phyloP scores from a whole-genome alignment of 2,888 invertebrate species.

The Gonocerus acuteangulatus region DNA sequence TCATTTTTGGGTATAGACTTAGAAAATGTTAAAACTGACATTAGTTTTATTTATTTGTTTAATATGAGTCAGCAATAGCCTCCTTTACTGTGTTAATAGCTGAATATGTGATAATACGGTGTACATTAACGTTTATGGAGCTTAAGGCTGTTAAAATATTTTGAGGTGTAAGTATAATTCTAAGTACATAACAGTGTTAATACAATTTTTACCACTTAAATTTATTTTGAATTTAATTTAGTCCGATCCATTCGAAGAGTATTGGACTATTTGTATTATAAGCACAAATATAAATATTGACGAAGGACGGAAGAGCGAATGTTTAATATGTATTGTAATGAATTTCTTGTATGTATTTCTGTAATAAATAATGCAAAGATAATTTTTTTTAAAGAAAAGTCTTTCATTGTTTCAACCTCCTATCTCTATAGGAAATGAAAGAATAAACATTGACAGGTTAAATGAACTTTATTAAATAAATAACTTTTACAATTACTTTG shows the following conservation, averaged over 20 bases:
- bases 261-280: constrained; percentile 29
- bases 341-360: constrained; percentile 37
- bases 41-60: constrained; percentile 24
- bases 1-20: constrained; percentile 11
- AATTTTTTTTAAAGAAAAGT: constrained; percentile 21
- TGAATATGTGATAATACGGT: constrained; percentile 31
- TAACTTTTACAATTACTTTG: too few relatives aligned
- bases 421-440: neutral
- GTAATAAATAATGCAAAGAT: constrained; percentile 37
- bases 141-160: constrained; percentile 32
- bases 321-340: constrained; percentile 33
- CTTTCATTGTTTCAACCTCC: neutral
- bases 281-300: constrained; percentile 31
- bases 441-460: too few relatives aligned
- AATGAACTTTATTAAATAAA: too few relatives aligned
- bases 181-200: constrained; percentile 13
- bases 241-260: constrained; percentile 12
- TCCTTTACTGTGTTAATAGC: constrained; percentile 27
- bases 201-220: constrained; percentile 11
- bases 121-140: constrained; percentile 29
- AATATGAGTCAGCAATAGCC: constrained; percentile 25
- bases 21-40: constrained; percentile 7
- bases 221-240: constrained; percentile 20
- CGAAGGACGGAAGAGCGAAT: constrained; percentile 30
- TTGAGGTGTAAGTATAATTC: constrained; percentile 21